phyloP scores from a whole-genome alignment of 2,888 invertebrate species.

The Chymomyza fuscimana region DNA sequence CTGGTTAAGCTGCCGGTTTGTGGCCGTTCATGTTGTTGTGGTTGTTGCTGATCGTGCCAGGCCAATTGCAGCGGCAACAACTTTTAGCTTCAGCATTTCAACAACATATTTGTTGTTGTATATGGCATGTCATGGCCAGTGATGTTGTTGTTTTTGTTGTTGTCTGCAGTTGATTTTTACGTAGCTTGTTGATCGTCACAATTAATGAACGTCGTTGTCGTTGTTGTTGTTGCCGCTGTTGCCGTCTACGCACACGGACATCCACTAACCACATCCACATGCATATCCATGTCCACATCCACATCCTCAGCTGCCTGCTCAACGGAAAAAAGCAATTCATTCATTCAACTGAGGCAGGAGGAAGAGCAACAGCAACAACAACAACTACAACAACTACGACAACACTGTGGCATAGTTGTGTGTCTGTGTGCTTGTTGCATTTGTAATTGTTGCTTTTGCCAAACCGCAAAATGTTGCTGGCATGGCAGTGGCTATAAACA shows the following conservation, averaged over 20 bases:
- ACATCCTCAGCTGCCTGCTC: conserved; percentile 54
- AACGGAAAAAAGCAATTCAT: conserved; percentile 74
- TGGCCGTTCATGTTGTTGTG: conserved; percentile 12
- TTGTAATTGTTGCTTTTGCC: conserved; percentile 63
- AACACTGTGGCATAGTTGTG: conserved; percentile 43
- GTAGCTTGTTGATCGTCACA: conserved; percentile 76
- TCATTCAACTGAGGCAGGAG: conserved; percentile 50
- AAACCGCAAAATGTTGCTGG: conserved; percentile 67
- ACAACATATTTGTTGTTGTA: not conserved
- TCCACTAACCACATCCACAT: conserved; percentile 51
- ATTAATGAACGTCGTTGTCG: conserved; percentile 68
- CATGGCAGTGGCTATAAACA: conserved; percentile 46
- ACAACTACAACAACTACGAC: conserved; percentile 2
- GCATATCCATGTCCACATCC: conserved; percentile 31
- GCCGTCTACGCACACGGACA: conserved; percentile 65
- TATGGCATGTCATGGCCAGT: conserved; percentile 32
- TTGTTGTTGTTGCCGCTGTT: no score
- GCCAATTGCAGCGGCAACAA: conserved; percentile 48
- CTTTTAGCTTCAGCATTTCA: conserved; percentile 10
- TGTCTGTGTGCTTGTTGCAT: conserved; percentile 19
- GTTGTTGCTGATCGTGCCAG: conserved; percentile 24
- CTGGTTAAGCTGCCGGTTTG: conserved; percentile 29
- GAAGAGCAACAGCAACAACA: conserved; percentile 32
- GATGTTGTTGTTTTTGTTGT: conserved; percentile 39
- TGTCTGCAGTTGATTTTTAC: conserved; percentile 29